A percentile compares a stretch with the other conserved stretches of the same genome.
Evolutionary conservation across 2,888 invertebrate genomes (phyloP).

Genomic region (Polydrusus cervinus): DNA sequence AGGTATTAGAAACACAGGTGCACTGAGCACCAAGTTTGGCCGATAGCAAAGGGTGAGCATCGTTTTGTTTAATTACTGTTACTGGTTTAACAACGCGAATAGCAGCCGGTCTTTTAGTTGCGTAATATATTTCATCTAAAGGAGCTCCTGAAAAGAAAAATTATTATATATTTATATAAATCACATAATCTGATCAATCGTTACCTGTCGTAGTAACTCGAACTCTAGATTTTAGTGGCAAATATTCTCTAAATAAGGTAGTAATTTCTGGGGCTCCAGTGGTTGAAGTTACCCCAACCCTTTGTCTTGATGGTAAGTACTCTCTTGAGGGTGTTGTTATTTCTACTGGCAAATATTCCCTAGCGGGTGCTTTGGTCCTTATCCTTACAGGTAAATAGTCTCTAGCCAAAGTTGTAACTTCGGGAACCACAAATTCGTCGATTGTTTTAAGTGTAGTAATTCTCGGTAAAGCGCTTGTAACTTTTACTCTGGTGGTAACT

Average conservation of each 20-base stretch:
- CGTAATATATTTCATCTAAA: background rate
- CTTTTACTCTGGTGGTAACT: slow-evolving; percentile 47
- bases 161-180: background rate
- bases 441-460: background rate
- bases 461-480: slow-evolving; percentile 38
- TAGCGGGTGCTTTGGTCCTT: slow-evolving; percentile 39
- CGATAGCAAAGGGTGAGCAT: slow-evolving; percentile 81
- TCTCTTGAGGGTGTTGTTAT: slow-evolving; percentile 49
- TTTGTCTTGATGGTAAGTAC: slow-evolving; percentile 53
- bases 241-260: slow-evolving; percentile 60
- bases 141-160: slow-evolving; percentile 23
- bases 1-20: slow-evolving; percentile 78
- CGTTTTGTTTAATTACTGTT: slow-evolving; percentile 81
- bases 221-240: slow-evolving; percentile 59
- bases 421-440: slow-evolving; percentile 46
- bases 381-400: slow-evolving; percentile 48
- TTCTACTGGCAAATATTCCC: slow-evolving; percentile 47
- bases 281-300: slow-evolving; percentile 46
- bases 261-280: slow-evolving; percentile 55
- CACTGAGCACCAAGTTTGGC: slow-evolving; percentile 84
- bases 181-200: background rate
- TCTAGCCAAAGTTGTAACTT: slow-evolving; percentile 57
- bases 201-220: slow-evolving; percentile 52
- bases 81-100: slow-evolving; percentile 61
- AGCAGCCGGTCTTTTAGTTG: background rate